These are phyloP conservation scores for Caenorhabditis sp. DNA, from an alignment of 2,888 invertebrate species.

Conservation along the genomic window DNA sequence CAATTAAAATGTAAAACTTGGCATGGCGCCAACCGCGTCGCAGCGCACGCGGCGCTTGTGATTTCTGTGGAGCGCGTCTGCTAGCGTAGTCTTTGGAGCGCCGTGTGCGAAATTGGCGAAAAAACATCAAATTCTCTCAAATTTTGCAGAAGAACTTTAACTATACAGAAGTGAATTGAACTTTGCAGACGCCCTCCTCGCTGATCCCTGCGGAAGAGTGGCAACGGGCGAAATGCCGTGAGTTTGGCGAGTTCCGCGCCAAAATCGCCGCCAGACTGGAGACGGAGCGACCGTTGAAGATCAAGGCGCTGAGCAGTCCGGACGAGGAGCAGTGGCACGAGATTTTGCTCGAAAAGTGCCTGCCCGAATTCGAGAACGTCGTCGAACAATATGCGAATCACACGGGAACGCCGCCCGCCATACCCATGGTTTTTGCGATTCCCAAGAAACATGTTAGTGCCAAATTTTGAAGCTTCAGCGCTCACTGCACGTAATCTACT, in stretches of 20 bases:
- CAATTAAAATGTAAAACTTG: no score
- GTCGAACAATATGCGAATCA: constrained; percentile 57
- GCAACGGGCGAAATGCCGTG: constrained; percentile 42
- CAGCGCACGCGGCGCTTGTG: no score
- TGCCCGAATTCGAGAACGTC: constrained; percentile 39
- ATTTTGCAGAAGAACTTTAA: no score
- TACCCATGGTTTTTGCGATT: constrained; percentile 46
- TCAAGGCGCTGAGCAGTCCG: constrained; percentile 39
- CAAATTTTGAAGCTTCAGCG: neutral
- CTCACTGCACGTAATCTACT: no score
- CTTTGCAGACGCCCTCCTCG: constrained; percentile 16
- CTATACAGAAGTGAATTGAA: no score
- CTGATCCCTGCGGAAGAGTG: constrained; percentile 46
- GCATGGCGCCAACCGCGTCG: no score
- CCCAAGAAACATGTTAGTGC: constrained; percentile 35
- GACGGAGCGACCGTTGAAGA: neutral
- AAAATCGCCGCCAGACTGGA: constrained; percentile 1
- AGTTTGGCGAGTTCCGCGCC: constrained; percentile 46
- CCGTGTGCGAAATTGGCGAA: no score
- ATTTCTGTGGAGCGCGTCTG: no score
- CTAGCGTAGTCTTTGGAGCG: no score
- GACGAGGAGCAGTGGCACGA: constrained; percentile 58
- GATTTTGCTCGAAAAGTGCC: constrained; percentile 57
- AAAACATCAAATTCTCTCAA: no score
- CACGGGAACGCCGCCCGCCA: constrained; percentile 61